Conservation (phyloP, 2,888 invertebrate species). For the Metacarcinus magister region DNA sequence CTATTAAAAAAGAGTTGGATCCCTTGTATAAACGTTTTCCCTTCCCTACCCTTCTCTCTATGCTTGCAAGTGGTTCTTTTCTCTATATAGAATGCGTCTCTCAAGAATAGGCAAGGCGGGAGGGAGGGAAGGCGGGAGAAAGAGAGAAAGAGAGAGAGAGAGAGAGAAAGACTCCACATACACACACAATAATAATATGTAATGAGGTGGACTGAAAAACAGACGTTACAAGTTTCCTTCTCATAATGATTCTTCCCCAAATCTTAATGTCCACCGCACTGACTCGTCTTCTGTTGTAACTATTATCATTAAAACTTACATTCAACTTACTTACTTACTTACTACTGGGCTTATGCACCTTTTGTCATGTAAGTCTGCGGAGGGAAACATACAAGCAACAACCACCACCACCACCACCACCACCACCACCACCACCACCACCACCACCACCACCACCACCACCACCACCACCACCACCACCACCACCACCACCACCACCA, state of each 20-base stretch:
- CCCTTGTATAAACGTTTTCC: conserved; percentile 14
- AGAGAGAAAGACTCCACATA: neutral
- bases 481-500: no score
- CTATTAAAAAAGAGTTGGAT: neutral
- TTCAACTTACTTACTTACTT: no score
- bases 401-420: no score
- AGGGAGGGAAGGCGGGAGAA: neutral
- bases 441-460: no score
- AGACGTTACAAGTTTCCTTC: neutral
- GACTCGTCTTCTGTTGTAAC: neutral
- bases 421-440: no score
- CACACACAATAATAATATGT: neutral
- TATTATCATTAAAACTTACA: neutral
- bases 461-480: no score
- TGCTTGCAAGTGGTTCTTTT: neutral
- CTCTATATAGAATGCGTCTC: neutral
- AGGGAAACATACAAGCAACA: no score
- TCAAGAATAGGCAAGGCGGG: neutral
- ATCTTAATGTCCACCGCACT: conserved; percentile 14
- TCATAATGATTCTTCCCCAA: neutral
- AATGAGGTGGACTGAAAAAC: neutral
- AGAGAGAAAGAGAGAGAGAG: no score
- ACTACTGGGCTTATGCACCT: neutral
- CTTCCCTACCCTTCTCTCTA: neutral
- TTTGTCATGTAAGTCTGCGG: neutral